Base-by-base conservation (phyloP, 2,797 vertebrate genomes). In the Acrossocheilus fasciatus region DNA sequence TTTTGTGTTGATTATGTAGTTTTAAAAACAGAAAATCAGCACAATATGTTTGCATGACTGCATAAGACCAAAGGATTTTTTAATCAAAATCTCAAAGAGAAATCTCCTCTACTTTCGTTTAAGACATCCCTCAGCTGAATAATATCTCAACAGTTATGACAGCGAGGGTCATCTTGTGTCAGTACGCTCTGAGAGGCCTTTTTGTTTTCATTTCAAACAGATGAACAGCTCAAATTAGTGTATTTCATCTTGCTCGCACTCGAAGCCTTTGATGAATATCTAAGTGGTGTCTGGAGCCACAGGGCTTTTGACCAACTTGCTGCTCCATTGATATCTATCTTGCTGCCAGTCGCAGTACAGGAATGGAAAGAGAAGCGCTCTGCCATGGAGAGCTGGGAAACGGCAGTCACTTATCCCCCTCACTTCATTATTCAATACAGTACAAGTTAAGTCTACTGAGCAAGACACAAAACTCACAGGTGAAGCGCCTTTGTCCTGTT, bases 161-260 rank as follows among this genome's bases (percentile, higher is more conserved):
- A 87, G 82, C 9, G 70, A 64, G 73, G 89, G 88, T 75, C 85
- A 77, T 88, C 75, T 81, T 81, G 20, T 89, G 87, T 88, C 79
- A 83, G 39, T 39, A n/a, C 3, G 47, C 82, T 76, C 74, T 47
- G 52, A 84, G 70, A 88, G 59, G 78, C 74, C 66, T 84, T 87
- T 87, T 89, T 88, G 75, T 88, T 89, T 88, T 87, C 64, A 68
- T 86, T 87, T 88, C 82, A 88, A 88, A 90, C 81, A 90, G 80
- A 90, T 74, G 72, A 90, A 85, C 23, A 23, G 86, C 76, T 89
- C 43, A 89, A 87, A 88, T 91, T 83, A 87, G 59, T 45, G 50
- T 64, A 70, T 88, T 88, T 87, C 82, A 88, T 87, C 86, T 84
- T 88, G 73, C 74, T 62, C 39, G 72, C 41, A 17, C 59, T 57